A percentile compares a stretch with the other conserved stretches of the same genome.
These are phyloP conservation scores for Passer montanus DNA, from an alignment of 2,113 vertebrate genomes.

Conservation along the genomic window DNA sequence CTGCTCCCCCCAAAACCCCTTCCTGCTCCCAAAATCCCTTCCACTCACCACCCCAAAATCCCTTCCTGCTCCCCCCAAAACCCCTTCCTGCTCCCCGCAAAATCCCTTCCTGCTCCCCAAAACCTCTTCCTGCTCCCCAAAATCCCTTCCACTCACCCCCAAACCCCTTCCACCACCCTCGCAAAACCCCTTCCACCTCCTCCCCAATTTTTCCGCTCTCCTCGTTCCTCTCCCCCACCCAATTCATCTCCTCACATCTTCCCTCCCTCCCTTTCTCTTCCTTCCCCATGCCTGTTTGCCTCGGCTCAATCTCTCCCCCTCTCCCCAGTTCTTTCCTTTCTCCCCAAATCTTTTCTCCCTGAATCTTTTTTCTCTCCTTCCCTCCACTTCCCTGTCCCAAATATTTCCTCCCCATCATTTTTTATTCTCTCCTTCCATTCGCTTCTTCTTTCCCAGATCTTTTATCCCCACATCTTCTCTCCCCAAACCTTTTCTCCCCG, in stretches of 20 bases:
- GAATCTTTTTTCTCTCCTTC: background rate
- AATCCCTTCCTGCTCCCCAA: no score
- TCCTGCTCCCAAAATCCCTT: no score
- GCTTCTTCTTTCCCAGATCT: background rate
- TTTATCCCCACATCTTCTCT: no score
- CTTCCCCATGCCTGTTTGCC: background rate
- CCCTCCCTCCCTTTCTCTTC: no score
- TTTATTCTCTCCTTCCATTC: background rate
- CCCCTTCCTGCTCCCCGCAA: background rate
- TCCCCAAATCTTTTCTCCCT: background rate
- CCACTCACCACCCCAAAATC: slow-evolving; percentile 2
- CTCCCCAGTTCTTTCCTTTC: no score
- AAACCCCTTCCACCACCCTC: no score
- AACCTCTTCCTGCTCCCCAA: no score
- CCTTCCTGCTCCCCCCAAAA: background rate
- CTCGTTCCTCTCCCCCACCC: background rate
- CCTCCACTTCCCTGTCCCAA: no score
- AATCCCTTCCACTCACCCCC: background rate
- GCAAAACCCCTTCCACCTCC: background rate
- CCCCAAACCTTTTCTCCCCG: background rate
- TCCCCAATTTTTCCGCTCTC: background rate
- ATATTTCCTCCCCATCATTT: no score
- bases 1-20: background rate
- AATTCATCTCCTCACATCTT: background rate
- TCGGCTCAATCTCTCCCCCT: background rate